Conservation (phyloP, 2,113 vertebrate genomes). For the Nansenia antarctica region DNA sequence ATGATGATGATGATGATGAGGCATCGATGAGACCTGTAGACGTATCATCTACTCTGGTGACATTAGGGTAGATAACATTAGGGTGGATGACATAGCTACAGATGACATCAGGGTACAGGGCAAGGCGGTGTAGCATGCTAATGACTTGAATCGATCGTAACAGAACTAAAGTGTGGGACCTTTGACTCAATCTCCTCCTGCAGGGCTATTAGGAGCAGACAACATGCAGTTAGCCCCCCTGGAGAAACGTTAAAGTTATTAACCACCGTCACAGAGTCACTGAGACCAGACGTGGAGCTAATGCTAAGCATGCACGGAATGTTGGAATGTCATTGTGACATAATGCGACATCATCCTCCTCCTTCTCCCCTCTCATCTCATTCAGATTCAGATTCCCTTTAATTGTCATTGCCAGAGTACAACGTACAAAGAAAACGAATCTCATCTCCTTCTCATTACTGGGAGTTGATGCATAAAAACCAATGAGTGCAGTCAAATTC, state of each 20-base stretch:
- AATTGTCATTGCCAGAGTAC: no score
- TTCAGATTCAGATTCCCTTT: no score
- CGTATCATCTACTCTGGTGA: not conserved
- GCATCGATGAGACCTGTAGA: slow-evolving; percentile 8
- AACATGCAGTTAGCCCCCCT: not conserved
- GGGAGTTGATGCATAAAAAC: not conserved
- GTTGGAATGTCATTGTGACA: slow-evolving; percentile 27
- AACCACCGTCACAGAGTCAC: not conserved
- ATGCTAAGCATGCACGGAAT: slow-evolving; percentile 33
- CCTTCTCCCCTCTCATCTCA: no score
- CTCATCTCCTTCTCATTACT: not conserved
- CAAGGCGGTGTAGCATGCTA: slow-evolving; percentile 10
- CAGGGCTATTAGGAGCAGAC: not conserved
- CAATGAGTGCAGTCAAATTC: no score
- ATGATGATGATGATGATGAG: no score
- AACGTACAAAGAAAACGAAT: no score
- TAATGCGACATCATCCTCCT: slow-evolving; percentile 29
- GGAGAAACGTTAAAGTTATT: not conserved
- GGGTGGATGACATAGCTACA: not conserved
- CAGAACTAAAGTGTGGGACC: not conserved
- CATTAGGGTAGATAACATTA: not conserved
- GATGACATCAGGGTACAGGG: not conserved
- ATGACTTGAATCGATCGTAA: slow-evolving; percentile 8
- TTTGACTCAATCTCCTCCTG: not conserved
- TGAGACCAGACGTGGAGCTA: slow-evolving; percentile 23